These are phyloP conservation scores for Diprion similis DNA, from an alignment of 1,140 invertebrate species.

Conservation along the genomic window DNA sequence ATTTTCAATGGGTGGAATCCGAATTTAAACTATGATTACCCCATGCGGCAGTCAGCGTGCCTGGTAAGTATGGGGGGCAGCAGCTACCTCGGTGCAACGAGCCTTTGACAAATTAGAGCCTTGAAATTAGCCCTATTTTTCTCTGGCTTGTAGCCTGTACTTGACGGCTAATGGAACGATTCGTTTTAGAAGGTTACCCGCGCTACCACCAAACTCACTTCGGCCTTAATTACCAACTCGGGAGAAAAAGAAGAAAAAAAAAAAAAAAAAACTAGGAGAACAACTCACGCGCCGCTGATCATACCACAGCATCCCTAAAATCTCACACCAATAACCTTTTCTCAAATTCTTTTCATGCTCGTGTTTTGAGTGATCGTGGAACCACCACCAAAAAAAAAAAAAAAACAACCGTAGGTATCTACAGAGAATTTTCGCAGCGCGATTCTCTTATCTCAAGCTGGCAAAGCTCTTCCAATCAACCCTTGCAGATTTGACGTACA, in stretches of 20 bases:
- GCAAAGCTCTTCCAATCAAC: too few relatives aligned
- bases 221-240: background rate
- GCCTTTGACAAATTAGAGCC: slow-evolving; percentile 62
- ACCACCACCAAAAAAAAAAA: too few relatives aligned
- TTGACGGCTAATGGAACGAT: slow-evolving; percentile 7
- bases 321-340: too few relatives aligned
- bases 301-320: background rate
- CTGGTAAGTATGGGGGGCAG: slow-evolving; percentile 59
- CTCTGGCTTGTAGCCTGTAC: slow-evolving; percentile 3
- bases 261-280: background rate
- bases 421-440: too few relatives aligned
- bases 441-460: too few relatives aligned
- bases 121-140: slow-evolving; percentile 48
- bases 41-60: slow-evolving; percentile 27
- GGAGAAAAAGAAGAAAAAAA: background rate
- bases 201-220: background rate
- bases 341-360: too few relatives aligned
- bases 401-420: too few relatives aligned
- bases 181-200: background rate
- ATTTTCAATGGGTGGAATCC: slow-evolving; percentile 62
- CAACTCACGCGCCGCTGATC: background rate
- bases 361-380: too few relatives aligned
- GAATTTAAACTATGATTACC: slow-evolving; percentile 65
- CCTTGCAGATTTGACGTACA: too few relatives aligned
- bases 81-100: slow-evolving; percentile 49